phyloP scores from a whole-genome alignment of 2,888 invertebrate species.

The Sesia apiformis region DNA sequence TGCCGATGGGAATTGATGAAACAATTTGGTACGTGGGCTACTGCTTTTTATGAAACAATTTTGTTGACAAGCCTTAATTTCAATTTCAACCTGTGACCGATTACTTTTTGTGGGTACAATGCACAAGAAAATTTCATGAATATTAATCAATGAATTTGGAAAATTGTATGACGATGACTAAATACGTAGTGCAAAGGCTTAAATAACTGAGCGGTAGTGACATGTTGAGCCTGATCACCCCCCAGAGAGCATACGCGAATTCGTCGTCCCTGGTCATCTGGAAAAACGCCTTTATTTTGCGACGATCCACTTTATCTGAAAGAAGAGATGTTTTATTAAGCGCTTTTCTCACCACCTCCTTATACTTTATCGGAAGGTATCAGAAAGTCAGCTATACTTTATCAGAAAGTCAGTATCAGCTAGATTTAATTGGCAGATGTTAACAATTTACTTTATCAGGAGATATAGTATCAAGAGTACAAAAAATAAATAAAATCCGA shows the following conservation, averaged over 20 bases:
- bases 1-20: conserved; percentile 3
- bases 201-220: conserved; percentile 50
- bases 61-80: no score
- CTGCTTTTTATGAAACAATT: background rate
- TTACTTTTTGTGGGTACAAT: no score
- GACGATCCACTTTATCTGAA: conserved; percentile 40
- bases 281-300: conserved; percentile 50
- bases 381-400: no score
- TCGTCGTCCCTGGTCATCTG: conserved; percentile 45
- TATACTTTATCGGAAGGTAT: no score
- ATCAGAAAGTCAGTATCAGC: no score
- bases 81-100: background rate
- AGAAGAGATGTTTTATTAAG: background rate
- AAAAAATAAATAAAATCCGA: no score
- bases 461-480: no score
- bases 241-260: conserved; percentile 47
- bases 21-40: conserved; percentile 1
- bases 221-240: conserved; percentile 52
- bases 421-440: no score
- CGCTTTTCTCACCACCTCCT: no score
- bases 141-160: conserved; percentile 51
- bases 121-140: background rate
- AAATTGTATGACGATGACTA: conserved; percentile 57
- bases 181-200: conserved; percentile 51
- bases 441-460: no score